phyloP scores from a whole-genome alignment of 2,888 invertebrate genomes.

The Sesia bembeciformis region DNA sequence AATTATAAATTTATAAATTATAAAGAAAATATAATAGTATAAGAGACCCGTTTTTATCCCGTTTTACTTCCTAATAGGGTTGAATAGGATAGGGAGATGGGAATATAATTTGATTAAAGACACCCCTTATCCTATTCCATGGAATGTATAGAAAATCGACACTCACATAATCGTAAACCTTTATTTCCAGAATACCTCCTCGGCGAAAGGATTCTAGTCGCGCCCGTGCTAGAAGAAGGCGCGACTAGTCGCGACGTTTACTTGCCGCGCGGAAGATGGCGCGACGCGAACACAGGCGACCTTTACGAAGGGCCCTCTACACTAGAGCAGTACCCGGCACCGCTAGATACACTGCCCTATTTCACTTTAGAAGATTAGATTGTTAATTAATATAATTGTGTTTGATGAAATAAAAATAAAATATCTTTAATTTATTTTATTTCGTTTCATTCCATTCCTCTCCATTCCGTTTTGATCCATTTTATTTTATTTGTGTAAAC shows the following conservation, averaged over 20 bases:
- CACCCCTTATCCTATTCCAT: no score
- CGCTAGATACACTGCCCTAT: slow-evolving; percentile 77
- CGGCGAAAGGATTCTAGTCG: slow-evolving; percentile 80
- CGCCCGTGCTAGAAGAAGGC: slow-evolving; percentile 79
- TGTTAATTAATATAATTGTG: neutral
- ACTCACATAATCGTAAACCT: no score
- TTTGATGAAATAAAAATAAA: neutral
- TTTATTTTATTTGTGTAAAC: no score
- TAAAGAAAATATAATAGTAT: no score
- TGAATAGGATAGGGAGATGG: no score
- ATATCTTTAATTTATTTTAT: neutral
- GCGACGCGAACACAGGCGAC: slow-evolving; percentile 54
- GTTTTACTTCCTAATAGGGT: no score
- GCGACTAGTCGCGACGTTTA: slow-evolving; percentile 77
- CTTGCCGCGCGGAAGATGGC: slow-evolving; percentile 82
- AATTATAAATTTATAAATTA: no score
- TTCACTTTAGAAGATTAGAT: slow-evolving; percentile 47
- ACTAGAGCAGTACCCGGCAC: slow-evolving; percentile 76
- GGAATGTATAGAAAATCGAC: no score
- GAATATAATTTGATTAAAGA: no score
- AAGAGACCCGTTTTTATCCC: no score
- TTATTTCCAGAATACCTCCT: slow-evolving; percentile 79
- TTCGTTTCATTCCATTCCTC: neutral
- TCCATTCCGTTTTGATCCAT: no score
- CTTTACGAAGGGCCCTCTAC: slow-evolving; percentile 67